phyloP scores from a whole-genome alignment of 2,113 vertebrate species.

The human region DNA sequence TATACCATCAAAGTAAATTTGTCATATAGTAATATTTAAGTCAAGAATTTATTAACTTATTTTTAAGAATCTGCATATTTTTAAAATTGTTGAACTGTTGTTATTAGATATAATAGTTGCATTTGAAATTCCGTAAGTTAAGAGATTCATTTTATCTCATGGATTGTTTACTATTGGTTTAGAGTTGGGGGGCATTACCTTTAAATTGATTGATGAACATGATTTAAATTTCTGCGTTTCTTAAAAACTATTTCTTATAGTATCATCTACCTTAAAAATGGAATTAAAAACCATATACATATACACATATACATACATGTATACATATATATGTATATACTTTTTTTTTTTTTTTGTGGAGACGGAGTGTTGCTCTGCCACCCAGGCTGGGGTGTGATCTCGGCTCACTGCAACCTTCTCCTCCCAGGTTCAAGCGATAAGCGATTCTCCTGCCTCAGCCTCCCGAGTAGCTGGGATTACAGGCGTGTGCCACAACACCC shows the following conservation, averaged over 20 bases:
- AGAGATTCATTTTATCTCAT: not conserved
- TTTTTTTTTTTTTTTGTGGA: no score
- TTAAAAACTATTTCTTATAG: not conserved
- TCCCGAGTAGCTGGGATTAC: not conserved
- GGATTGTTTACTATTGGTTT: not conserved
- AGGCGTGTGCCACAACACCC: not conserved
- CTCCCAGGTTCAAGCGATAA: no score
- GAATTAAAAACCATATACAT: not conserved
- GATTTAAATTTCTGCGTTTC: not conserved
- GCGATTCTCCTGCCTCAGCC: no score
- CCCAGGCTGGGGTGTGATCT: no score
- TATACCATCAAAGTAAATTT: not conserved
- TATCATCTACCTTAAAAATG: not conserved
- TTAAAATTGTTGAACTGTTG: no score
- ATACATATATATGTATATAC: no score
- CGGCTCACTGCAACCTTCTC: no score
- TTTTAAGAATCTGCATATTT: not conserved
- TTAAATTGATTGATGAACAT: not conserved
- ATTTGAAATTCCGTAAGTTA: no score
- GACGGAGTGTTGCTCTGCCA: not conserved
- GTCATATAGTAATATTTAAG: not conserved
- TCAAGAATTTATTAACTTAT: not conserved
- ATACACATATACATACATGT: no score
- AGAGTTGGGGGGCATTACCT: not conserved
- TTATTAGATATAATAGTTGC: not conserved